These are phyloP conservation scores for Grus americana DNA, from an alignment of 2,113 vertebrate species.

Conservation along the genomic window DNA sequence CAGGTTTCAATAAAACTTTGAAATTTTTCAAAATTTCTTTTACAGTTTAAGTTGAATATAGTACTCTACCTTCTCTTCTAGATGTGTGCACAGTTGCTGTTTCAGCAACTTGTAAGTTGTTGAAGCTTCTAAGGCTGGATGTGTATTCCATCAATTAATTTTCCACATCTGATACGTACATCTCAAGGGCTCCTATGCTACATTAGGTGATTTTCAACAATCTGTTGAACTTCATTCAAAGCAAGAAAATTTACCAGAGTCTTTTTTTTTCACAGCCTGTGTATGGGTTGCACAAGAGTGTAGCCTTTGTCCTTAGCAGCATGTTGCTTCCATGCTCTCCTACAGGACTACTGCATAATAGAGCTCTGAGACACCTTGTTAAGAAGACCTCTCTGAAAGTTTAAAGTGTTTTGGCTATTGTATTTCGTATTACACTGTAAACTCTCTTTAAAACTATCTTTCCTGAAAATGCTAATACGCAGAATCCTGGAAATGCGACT, in stretches of 20 bases:
- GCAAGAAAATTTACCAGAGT: background rate
- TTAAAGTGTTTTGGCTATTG: background rate
- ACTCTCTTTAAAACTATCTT: background rate
- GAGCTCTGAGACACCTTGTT: background rate
- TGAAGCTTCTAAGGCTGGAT: background rate
- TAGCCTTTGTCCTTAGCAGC: background rate
- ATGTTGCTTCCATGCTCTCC: background rate
- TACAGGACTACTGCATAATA: fast-evolving
- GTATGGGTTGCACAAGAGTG: background rate
- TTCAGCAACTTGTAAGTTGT: background rate
- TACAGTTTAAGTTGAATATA: background rate
- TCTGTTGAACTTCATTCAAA: background rate
- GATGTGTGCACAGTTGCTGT: background rate
- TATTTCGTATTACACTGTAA: background rate
- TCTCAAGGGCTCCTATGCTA: background rate
- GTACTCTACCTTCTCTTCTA: background rate
- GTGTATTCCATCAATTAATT: background rate
- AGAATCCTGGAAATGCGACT: background rate
- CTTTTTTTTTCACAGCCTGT: background rate
- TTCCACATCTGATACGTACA: background rate
- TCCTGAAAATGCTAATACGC: background rate
- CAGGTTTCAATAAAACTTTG: background rate
- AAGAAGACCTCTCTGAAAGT: background rate
- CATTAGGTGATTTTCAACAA: background rate
- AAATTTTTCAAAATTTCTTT: background rate